Conservation (phyloP, 2,888 invertebrate genomes). For the Lumbricus terrestris region DNA sequence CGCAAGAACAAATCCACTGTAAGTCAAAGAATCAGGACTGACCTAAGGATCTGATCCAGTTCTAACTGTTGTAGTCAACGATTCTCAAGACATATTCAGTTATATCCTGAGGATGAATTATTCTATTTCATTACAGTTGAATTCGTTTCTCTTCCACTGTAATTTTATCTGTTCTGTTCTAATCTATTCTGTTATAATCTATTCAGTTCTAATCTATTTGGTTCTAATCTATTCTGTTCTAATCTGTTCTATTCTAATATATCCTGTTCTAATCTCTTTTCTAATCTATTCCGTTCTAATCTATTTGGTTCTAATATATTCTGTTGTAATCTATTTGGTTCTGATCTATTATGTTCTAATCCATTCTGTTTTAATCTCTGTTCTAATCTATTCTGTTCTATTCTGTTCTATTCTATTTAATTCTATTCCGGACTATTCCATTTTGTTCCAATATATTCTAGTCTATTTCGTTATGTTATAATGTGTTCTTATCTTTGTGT, state of each 20-base stretch:
- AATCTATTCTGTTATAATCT: not conserved
- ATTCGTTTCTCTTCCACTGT: not conserved
- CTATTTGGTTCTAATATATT: not conserved
- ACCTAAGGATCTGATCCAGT: not conserved
- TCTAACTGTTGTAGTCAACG: not conserved
- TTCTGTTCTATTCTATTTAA: too few species aligned
- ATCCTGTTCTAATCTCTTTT: too few species aligned
- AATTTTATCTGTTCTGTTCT: not conserved
- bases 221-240: not conserved
- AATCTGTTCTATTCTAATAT: not conserved
- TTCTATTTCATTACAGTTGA: not conserved
- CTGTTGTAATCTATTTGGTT: too few species aligned
- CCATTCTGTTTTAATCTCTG: too few species aligned
- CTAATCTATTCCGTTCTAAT: not conserved
- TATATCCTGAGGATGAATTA: too few species aligned
- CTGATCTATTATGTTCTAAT: too few species aligned
- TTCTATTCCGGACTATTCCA: too few species aligned
- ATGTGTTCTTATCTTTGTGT: too few species aligned
- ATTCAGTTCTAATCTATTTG: not conserved
- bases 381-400: too few species aligned
- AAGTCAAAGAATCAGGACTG: not conserved
- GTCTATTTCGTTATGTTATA: too few species aligned
- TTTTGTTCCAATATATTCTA: too few species aligned
- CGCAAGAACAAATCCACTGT: not conserved
- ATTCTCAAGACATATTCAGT: not conserved